phyloP scores from a whole-genome alignment of 2,113 vertebrate genomes.

The Taxidea taxus region DNA sequence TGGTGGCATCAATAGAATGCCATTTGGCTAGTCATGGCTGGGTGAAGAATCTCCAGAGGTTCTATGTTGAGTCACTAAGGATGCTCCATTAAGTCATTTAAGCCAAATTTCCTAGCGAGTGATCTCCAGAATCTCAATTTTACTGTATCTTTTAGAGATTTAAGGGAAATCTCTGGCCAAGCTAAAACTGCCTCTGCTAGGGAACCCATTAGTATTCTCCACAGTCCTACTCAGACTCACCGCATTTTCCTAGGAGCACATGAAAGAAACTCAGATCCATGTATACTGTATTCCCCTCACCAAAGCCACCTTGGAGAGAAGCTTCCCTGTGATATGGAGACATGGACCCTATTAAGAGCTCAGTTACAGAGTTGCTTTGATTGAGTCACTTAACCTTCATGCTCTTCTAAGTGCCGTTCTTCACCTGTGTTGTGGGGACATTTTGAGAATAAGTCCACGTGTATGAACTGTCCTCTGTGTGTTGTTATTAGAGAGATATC shows the following conservation, averaged over 20 bases:
- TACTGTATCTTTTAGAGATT: neutral
- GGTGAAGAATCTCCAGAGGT: neutral
- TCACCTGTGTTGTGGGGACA: neutral
- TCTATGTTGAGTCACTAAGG: neutral
- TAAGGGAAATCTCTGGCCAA: neutral
- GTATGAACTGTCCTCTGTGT: neutral
- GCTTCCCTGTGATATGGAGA: neutral
- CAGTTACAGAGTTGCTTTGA: neutral
- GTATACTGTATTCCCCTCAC: neutral
- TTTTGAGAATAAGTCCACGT: neutral
- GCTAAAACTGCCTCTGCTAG: neutral
- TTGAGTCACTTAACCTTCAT: slow-evolving; percentile 29
- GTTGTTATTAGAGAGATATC: neutral
- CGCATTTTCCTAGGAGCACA: slow-evolving; percentile 31
- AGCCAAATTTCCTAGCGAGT: neutral
- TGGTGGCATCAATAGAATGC: neutral
- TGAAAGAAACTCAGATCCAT: neutral
- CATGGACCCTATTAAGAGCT: neutral
- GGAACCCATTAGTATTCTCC: slow-evolving; percentile 29
- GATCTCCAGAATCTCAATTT: slow-evolving; percentile 24
- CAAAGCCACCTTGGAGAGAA: neutral
- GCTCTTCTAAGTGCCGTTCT: neutral
- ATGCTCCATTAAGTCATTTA: slow-evolving; percentile 10
- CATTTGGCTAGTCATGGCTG: slow-evolving; percentile 35
- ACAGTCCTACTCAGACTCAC: neutral